Base-by-base conservation (phyloP, 2,888 invertebrate genomes). In the Megamerina dolium region DNA sequence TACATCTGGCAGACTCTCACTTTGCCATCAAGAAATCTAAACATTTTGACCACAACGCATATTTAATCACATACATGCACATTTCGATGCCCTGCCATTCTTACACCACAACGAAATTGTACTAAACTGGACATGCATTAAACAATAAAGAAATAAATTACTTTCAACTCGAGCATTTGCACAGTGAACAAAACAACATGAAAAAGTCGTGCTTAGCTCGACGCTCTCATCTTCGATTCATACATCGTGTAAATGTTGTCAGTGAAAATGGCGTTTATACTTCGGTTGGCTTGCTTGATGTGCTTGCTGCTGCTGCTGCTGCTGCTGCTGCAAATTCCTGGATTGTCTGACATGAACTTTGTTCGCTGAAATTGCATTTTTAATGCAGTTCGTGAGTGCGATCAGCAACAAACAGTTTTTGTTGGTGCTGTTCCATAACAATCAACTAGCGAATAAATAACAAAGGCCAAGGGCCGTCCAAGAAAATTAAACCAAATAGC, bases 71-170 rank as follows among this genome's bases (percentile, higher is more conserved):
- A n/a, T n/a, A n/a, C n/a, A n/a, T n/a, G n/a, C n/a, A n/a, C n/a
- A n/a, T n/a, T n/a, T n/a, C n/a, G n/a, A n/a, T n/a, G n/a, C n/a
- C n/a, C n/a, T n/a, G n/a, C n/a, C n/a, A n/a, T n/a, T n/a, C n/a
- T n/a, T n/a, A n/a, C n/a, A n/a, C n/a, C n/a, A n/a, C n/a, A n/a
- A n/a, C n/a, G n/a, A n/a, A n/a, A n/a, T n/a, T n/a, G n/a, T n/a
- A n/a, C n/a, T n/a, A n/a, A 46, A 54, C 55, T 56, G 59, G 56
- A 57, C 55, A 55, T 55, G 61, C 60, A 58, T 63, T 64, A 68
- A 66, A 68, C 68, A 68, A 68, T 68, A 68, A 68, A 68, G 68
- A 68, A 66, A 68, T 68, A 68, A 68, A 68, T 68, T 67, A 68
- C 66, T 68, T 66, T 63, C 64, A 63, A 51, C 52, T 49, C 53